These are phyloP conservation scores for Automeris io DNA, from an alignment of 2,888 invertebrate species.

Conservation along the genomic window DNA sequence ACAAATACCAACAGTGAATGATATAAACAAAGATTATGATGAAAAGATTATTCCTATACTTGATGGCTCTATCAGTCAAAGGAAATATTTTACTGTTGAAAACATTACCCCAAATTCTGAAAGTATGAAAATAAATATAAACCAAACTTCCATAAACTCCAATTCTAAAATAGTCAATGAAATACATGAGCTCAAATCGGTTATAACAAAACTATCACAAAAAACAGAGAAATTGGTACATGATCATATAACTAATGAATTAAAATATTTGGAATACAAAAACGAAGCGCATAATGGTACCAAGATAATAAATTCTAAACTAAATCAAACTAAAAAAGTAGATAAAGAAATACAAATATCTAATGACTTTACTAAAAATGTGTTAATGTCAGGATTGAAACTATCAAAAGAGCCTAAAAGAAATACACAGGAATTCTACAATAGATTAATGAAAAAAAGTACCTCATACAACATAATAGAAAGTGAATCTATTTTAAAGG, in stretches of 20 bases:
- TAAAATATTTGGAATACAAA: slow-evolving; percentile 8
- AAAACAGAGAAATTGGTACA: slow-evolving; percentile 39
- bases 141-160: slow-evolving; percentile 21
- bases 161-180: slow-evolving; percentile 38
- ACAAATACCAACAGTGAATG: neutral
- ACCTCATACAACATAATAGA: slow-evolving; percentile 56
- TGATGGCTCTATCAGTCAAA: slow-evolving; percentile 43
- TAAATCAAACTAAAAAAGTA: slow-evolving; percentile 16
- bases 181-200: slow-evolving; percentile 40
- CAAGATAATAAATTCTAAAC: slow-evolving; percentile 14
- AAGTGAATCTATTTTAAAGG: slow-evolving; percentile 55
- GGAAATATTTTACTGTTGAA: slow-evolving; percentile 32
- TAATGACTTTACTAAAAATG: slow-evolving; percentile 23
- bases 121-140: slow-evolving; percentile 11
- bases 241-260: slow-evolving; percentile 27
- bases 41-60: slow-evolving; percentile 45
- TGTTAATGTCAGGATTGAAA: slow-evolving; percentile 32
- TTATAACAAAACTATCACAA: slow-evolving; percentile 40
- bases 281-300: slow-evolving; percentile 9
- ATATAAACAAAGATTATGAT: slow-evolving; percentile 9
- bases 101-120: slow-evolving; percentile 20
- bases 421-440: slow-evolving; percentile 25
- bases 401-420: slow-evolving; percentile 35
- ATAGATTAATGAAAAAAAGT: slow-evolving; percentile 38
- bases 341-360: slow-evolving; percentile 41